A percentile compares a stretch with the other conserved stretches of the same genome.
Conservation (phyloP, 2,113 vertebrate genomes). For the Cephalopterus ornatus region DNA sequence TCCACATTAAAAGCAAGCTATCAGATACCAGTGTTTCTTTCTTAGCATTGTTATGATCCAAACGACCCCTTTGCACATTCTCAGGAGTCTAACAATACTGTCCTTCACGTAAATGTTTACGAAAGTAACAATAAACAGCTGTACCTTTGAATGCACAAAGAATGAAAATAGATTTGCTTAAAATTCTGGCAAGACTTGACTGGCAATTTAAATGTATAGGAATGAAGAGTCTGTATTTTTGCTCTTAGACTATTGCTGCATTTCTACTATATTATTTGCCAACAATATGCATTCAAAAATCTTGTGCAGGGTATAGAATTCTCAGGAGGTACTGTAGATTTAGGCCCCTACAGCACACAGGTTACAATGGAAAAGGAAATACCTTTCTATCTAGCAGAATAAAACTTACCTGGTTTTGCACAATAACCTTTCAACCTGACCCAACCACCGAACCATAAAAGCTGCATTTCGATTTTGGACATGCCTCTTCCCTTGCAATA, state of each 20-base stretch:
- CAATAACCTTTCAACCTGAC: background rate
- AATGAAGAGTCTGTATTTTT: background rate
- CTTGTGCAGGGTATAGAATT: background rate
- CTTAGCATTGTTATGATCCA: background rate
- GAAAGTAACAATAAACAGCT: background rate
- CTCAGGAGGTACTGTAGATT: background rate
- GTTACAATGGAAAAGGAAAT: background rate
- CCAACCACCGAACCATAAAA: background rate
- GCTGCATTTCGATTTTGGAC: background rate
- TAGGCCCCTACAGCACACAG: background rate
- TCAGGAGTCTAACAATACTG: background rate
- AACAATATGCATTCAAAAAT: background rate
- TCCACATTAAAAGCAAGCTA: background rate
- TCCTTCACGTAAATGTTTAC: background rate
- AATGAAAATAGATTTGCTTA: background rate
- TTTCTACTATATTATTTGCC: background rate
- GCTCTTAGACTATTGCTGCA: background rate
- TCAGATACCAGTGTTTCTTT: background rate
- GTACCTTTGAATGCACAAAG: background rate
- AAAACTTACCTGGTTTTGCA: background rate
- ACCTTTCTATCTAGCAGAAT: background rate
- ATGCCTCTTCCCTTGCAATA: background rate
- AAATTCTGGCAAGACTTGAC: background rate
- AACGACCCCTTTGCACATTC: background rate
- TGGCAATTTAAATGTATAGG: background rate